A percentile compares a stretch with the other conserved stretches of the same genome.
These are phyloP conservation scores for Sardinella longiceps DNA, from an alignment of 2,797 vertebrate species.

Conservation along the genomic window DNA sequence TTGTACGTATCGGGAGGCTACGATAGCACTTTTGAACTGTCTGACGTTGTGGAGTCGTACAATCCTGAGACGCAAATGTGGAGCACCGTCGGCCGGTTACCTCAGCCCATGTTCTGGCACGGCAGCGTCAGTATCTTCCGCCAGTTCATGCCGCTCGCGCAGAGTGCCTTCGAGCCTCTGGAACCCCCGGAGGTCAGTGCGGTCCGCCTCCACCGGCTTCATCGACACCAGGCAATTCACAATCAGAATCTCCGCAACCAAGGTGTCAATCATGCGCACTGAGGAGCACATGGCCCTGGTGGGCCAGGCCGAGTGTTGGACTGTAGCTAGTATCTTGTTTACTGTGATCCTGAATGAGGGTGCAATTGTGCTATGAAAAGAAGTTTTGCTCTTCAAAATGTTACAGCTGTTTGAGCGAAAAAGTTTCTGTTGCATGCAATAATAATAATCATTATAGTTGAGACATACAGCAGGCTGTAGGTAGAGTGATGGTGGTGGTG, in stretches of 20 bases:
- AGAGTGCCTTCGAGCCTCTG: slow-evolving; percentile 72
- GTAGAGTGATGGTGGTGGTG: background rate
- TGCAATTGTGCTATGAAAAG: slow-evolving; percentile 42
- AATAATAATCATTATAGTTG: slow-evolving; percentile 13
- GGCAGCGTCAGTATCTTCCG: slow-evolving; percentile 98
- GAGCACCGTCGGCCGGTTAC: slow-evolving; percentile 84
- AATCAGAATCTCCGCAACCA: slow-evolving; percentile 73
- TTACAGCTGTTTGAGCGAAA: slow-evolving; percentile 33
- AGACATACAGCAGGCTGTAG: background rate
- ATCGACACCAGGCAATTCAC: slow-evolving; percentile 73
- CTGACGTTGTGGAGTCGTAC: slow-evolving; percentile 89
- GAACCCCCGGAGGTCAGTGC: slow-evolving; percentile 73
- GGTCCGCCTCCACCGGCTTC: slow-evolving; percentile 77
- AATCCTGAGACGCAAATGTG: slow-evolving; percentile 80
- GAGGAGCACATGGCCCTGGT: slow-evolving; percentile 45
- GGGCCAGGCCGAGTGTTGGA: background rate
- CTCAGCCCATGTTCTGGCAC: slow-evolving; percentile 97
- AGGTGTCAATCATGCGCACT: slow-evolving; percentile 73
- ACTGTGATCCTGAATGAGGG: slow-evolving; percentile 45
- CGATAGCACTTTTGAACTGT: slow-evolving; percentile 95
- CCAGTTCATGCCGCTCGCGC: slow-evolving; percentile 94
- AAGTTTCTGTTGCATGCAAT: slow-evolving; percentile 40
- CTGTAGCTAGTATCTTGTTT: slow-evolving; percentile 37
- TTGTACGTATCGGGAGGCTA: slow-evolving; percentile 94
- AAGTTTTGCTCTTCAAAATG: slow-evolving; percentile 27